Base-by-base conservation (phyloP, 2,797 vertebrate species). In the Orestias chungarensis region DNA sequence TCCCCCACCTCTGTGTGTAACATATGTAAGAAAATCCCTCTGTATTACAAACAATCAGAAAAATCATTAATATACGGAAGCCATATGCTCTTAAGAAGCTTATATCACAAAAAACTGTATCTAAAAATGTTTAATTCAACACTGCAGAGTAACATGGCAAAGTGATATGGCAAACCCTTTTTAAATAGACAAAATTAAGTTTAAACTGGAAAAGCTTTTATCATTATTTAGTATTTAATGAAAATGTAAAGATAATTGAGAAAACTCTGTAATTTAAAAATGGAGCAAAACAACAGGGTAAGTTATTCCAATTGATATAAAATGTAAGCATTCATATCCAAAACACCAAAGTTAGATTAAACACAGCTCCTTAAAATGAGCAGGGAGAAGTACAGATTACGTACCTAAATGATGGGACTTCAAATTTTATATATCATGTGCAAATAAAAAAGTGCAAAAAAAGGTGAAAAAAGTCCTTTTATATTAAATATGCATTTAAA, bases 1-100 rank as follows among this genome's bases (percentile, higher is more conserved):
- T 76, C 76, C 73, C 75, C 75, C 80, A 78, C 78, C 76, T 78
- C 57, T 75, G 31, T 66, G 57, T 23, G 54, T 49, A 49, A 75
- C 71, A 80, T 80, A 82, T 64, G 62, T 79, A 68, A 27, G 20
- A 44, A 69, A 54, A 73, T 55, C 33, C 31, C 71, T 14, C 40
- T 29, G 76, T 71, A 43, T 75, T 49, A 47, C 18, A 18, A 18
- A 47, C 7, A 50, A 25, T 1, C 12, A 25, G 65, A 71, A 76
- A 75, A 50, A 76, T 64, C 43, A 55, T 80, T 52, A 66, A 73
- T 75, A 76, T 50, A 65, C 71, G 70, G 54, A 80, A 54, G 54
- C 14, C 7, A n/a, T 4, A 1, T 18, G 47, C 75, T 76, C 31
- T 64, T 66, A 59, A 75, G 54, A 20, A 66, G n/a, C 40, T 10